These are phyloP conservation scores for Coptodon rendalli DNA, from an alignment of 2,113 vertebrate species.

Conservation along the genomic window DNA sequence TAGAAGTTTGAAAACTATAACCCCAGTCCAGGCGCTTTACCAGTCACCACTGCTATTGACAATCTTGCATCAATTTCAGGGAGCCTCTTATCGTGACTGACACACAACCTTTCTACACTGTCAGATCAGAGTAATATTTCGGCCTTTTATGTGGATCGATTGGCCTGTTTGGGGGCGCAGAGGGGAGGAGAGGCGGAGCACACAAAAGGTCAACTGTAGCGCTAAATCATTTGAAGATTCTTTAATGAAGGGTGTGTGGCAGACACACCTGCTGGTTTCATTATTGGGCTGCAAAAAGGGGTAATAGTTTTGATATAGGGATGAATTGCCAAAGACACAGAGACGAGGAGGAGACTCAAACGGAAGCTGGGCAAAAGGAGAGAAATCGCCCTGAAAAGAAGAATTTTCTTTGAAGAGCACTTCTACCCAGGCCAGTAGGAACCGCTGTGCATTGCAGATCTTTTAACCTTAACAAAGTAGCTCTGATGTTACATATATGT, in stretches of 20 bases:
- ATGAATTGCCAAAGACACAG: not conserved
- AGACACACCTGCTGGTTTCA: conserved; percentile 60
- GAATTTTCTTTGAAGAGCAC: conserved; percentile 36
- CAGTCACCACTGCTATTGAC: conserved; percentile 59
- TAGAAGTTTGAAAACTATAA: not conserved
- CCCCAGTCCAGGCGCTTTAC: not conserved
- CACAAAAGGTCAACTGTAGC: conserved; percentile 69
- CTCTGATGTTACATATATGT: conserved; percentile 31
- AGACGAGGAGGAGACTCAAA: not conserved
- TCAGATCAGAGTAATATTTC: conserved; percentile 76
- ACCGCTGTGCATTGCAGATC: conserved; percentile 17
- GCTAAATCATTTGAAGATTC: conserved; percentile 69
- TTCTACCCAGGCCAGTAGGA: conserved; percentile 38
- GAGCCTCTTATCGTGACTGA: conserved; percentile 66
- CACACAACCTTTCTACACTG: conserved; percentile 73
- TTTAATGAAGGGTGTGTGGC: conserved; percentile 70
- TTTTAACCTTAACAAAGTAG: conserved; percentile 15
- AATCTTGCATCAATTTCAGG: conserved; percentile 68
- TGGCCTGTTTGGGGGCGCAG: conserved; percentile 51
- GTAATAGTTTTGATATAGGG: conserved; percentile 29
- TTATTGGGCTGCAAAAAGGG: conserved; percentile 32
- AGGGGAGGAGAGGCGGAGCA: conserved; percentile 46
- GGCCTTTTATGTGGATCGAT: conserved; percentile 73
- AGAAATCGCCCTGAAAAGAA: conserved; percentile 17
- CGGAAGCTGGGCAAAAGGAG: not conserved